Conservation (phyloP, 2,113 vertebrate species). For the Neoarius graeffei region DNA sequence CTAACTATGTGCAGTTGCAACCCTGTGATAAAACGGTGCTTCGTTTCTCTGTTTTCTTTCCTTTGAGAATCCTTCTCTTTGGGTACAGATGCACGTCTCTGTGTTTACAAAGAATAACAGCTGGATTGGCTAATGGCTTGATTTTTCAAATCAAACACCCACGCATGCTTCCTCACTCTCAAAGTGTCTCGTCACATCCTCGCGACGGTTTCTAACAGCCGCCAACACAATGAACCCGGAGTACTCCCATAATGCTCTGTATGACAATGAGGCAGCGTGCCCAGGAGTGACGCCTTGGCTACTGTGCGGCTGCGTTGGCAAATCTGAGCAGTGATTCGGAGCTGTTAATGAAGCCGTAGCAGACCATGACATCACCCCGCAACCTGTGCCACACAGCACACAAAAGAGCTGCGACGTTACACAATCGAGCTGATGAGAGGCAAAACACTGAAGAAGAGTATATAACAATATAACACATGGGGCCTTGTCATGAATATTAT, state of each 20-base stretch:
- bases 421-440: conserved; percentile 20
- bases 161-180: conserved; percentile 12
- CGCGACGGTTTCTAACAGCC: conserved; percentile 54
- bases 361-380: conserved; percentile 48
- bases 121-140: conserved; percentile 38
- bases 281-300: conserved; percentile 50
- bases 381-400: conserved; percentile 51
- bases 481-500: neutral
- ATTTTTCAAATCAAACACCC: conserved; percentile 45
- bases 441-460: neutral
- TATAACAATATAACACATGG: conserved; percentile 10
- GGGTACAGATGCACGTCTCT: conserved; percentile 32
- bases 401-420: conserved; percentile 45
- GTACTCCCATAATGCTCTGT: conserved; percentile 60
- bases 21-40: neutral
- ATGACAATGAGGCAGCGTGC: conserved; percentile 50
- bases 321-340: conserved; percentile 45
- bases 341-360: conserved; percentile 49
- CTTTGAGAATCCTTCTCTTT: neutral
- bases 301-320: conserved; percentile 53
- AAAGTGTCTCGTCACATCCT: conserved; percentile 30
- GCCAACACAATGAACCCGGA: conserved; percentile 44
- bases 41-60: neutral
- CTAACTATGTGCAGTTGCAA: neutral
- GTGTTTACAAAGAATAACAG: conserved; percentile 45